Evolutionary conservation across 2,797 vertebrate species (phyloP).

Genomic region (Lepilemur septentrionalis): DNA sequence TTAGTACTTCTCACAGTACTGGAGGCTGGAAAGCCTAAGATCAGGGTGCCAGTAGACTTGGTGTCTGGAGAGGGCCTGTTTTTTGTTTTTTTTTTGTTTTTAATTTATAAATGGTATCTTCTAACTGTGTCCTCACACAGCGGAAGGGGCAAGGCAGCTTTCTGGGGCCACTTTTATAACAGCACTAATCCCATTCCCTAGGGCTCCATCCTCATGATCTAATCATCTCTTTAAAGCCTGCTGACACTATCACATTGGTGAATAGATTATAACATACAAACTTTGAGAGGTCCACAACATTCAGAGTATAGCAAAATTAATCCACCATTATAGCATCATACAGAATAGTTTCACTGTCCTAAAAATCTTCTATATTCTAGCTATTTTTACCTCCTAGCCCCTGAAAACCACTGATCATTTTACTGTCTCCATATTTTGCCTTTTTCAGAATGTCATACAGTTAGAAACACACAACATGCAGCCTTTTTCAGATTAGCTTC

Average conservation of each 20-base stretch:
- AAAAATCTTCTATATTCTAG: neutral
- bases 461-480: neutral
- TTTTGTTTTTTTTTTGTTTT: neutral
- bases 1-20: neutral
- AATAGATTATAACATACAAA: neutral
- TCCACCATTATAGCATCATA: neutral
- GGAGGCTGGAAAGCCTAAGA: neutral
- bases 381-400: neutral
- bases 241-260: neutral
- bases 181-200: neutral
- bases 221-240: no score
- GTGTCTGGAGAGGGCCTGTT: neutral
- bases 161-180: neutral
- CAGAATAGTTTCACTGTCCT: neutral
- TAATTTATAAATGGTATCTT: neutral
- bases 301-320: neutral
- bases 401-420: neutral
- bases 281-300: neutral
- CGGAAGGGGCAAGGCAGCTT: neutral
- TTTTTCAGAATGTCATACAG: neutral
- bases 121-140: neutral
- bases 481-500: neutral
- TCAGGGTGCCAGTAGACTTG: neutral
- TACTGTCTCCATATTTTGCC: neutral
- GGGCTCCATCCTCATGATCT: neutral